Evolutionary conservation across 2,888 invertebrate genomes (phyloP), one percentile per base, ranked within the genome.

Genomic region (Ptilodon capucinus): DNA sequence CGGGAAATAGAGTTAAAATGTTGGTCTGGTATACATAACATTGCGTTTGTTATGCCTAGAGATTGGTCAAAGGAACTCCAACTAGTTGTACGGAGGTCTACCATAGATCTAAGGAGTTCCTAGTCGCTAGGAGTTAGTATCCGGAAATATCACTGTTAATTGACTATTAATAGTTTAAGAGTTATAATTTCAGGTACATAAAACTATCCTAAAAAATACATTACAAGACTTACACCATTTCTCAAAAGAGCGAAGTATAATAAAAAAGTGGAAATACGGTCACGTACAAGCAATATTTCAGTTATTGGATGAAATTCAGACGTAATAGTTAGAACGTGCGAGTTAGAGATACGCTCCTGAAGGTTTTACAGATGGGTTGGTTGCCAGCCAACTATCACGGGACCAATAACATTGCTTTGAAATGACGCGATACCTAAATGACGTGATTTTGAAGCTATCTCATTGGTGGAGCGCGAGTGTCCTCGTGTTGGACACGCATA

Each of bases 271-370:
- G 44, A 48, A 55, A 58, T 51, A 55, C 40, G 62, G 42, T 61
- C 84, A 83, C 84, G 83, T 75, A 42, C 40, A 0, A n/a, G 39
- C 74, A 65, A 76, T 84, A 77, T 78, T 69, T 84, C 77, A 75
- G 76, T 68, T 77, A 80, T 81, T 70, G 76, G 79, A 79, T 77
- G 74, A 79, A 79, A 81, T 81, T 82, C 76, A 75, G 77, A 81
- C 77, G 74, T 81, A 71, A 76, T 80, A 74, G 74, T 71, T 58
- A 21, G 57, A 49, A 81, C 82, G 82, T 82, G 81, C 13, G 7
- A 32, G 14, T 28, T 28, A 52, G 47, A 32, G 32, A 32, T 32
- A n/a, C 32, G 32, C 13, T 32, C 32, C 14, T 13, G 32, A 32
- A 32, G 13, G 13, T 14, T 9, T 32, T 13, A 32, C 14, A 14